Conservation (phyloP, 2,113 vertebrate genomes). For the Verasper variegatus region DNA sequence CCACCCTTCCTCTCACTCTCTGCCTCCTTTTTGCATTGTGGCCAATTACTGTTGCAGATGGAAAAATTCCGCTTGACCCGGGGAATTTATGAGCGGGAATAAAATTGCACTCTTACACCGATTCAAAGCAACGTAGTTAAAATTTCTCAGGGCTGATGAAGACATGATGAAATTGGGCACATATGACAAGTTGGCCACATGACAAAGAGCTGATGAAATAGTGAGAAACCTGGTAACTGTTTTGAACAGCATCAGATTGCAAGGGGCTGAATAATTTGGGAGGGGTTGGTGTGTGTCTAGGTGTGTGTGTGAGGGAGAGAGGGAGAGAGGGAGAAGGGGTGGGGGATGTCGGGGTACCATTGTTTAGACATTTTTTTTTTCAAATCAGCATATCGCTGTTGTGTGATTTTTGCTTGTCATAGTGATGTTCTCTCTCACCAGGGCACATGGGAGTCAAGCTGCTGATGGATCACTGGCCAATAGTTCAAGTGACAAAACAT, state of each 20-base stretch:
- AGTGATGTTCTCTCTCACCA: constrained; percentile 40
- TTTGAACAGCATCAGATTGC: constrained; percentile 64
- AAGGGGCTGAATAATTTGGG: constrained; percentile 59
- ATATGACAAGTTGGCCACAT: constrained; percentile 79
- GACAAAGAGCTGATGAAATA: constrained; percentile 82
- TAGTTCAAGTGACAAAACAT: constrained; percentile 46
- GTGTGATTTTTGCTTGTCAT: constrained; percentile 53
- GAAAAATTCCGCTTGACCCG: constrained; percentile 70
- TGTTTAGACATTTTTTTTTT: constrained; percentile 62
- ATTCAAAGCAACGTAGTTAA: constrained; percentile 67
- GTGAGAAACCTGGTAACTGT: constrained; percentile 76
- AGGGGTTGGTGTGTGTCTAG: constrained; percentile 20
- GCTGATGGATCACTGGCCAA: constrained; percentile 36
- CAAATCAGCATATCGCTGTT: constrained; percentile 44
- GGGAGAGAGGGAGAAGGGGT: background rate
- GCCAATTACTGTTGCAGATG: constrained; percentile 74
- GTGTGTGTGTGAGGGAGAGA: background rate
- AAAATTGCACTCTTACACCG: constrained; percentile 51
- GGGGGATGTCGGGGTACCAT: constrained; percentile 29
- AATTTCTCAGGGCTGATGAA: constrained; percentile 74
- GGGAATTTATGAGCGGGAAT: constrained; percentile 64
- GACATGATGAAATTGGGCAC: constrained; percentile 80
- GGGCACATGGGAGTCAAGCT: constrained; percentile 22
- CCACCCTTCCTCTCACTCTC: constrained; percentile 28
- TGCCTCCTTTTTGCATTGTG: constrained; percentile 62